Evolutionary conservation across 2,888 invertebrate genomes (phyloP), one percentile per base, ranked within the genome.

Genomic region (Drosophila demipolita): DNA sequence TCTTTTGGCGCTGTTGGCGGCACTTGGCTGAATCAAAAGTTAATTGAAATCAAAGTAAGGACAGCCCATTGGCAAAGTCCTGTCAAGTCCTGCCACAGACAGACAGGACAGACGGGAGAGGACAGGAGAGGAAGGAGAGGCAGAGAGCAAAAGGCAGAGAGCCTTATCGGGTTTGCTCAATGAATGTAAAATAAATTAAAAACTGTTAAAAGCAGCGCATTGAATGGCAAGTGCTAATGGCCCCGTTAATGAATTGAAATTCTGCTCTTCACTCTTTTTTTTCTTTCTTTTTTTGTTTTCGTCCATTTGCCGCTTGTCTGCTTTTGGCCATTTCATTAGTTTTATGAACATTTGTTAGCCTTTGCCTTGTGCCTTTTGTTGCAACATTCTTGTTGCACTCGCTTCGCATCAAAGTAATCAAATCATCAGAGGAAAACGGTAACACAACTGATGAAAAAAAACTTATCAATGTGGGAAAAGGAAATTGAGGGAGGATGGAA

Each of bases 1-100:
- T 86, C 76, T 79, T 77, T 84, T 80, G 63, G 58, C 75, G 75
- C 72, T 78, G 66, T 48, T 53, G 57, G 33, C 57, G 72, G 55
- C 72, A 75, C 75, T 75, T 54, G 54, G 42, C 73, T 81, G 77
- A 88, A 84, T 88, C 81, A 79, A 84, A 88, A 89, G 88, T 89
- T 89, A 89, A 89, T 89, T 88, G 88, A 89, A 89, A 89, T 86
- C 88, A 89, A 89, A 87, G 83, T 89, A 88, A 89, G 83, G 88
- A 63, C 78, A 69, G 73, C 58, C 69, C 69, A 68, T 75, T 75
- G 70, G 64, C 80, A 67, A 45, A 60, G 50, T 42, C 23, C 54
- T 33, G 50, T 23, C 66, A 17, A 42, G 57, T 62, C 26, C 64
- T 61, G 50, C 49, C 66, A 49, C 62, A 45, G 15, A 23, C 40